These are phyloP conservation scores for Candidula unifasciata DNA, from an alignment of 2,888 invertebrate genomes.

Conservation along the genomic window DNA sequence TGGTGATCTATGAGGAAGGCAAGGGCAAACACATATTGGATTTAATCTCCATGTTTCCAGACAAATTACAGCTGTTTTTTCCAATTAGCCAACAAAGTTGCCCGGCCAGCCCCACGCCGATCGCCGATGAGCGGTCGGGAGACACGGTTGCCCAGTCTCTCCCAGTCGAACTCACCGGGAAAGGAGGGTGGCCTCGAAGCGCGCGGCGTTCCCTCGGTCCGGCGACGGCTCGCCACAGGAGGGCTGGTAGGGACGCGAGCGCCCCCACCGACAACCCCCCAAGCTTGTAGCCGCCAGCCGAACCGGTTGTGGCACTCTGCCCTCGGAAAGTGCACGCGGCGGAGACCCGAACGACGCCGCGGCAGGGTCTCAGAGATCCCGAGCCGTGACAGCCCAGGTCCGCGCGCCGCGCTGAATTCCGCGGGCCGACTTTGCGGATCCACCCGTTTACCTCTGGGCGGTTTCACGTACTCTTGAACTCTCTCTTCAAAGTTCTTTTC, in stretches of 20 bases:
- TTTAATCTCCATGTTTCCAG: no score
- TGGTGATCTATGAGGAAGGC: no score
- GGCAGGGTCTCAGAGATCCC: background rate
- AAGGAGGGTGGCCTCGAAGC: background rate
- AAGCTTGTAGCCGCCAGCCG: background rate
- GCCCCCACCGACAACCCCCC: background rate
- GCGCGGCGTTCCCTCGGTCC: background rate
- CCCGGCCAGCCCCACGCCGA: conserved; percentile 8
- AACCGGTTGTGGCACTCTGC: background rate
- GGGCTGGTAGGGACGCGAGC: background rate
- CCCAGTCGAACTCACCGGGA: conserved; percentile 1
- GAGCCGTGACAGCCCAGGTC: background rate
- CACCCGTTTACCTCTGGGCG: conserved; percentile 77
- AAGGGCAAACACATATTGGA: no score
- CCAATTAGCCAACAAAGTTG: no score
- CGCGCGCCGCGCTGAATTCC: background rate
- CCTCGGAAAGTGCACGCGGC: background rate
- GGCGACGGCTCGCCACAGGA: background rate
- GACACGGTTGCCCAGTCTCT: conserved; percentile 5
- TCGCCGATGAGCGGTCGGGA: background rate
- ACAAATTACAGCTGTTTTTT: no score
- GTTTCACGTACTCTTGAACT: conserved; percentile 82
- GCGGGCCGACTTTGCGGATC: conserved; percentile 22
- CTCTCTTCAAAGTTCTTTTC: conserved; percentile 80
- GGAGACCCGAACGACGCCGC: background rate